Conservation (phyloP, 1,140 invertebrate species). For the Leguminivora glycinivorella region DNA sequence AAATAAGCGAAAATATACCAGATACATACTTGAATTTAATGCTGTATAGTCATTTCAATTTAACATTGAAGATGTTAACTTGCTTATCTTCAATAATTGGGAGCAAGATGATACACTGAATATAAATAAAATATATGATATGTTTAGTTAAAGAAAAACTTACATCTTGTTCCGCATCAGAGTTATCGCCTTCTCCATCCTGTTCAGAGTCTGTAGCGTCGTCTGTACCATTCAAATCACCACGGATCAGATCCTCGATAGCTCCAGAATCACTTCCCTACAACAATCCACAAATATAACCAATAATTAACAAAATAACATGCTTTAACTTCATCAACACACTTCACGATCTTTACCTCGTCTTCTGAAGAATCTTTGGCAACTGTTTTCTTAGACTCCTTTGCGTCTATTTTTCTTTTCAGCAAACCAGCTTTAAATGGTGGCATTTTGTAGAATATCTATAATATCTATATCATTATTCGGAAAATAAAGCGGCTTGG, state of each 20-base stretch:
- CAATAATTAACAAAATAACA: conserved; percentile 23
- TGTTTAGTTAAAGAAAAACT: conserved; percentile 4
- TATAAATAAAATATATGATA: too few species aligned
- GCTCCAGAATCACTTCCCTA: conserved; percentile 36
- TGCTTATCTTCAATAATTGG: too few species aligned
- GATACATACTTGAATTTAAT: not conserved
- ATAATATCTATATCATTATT: conserved; percentile 30
- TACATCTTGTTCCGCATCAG: conserved; percentile 64
- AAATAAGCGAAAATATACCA: too few species aligned
- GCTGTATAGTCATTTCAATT: not conserved
- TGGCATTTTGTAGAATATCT: conserved; percentile 54
- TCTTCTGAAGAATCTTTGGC: conserved; percentile 32
- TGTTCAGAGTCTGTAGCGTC: conserved; percentile 64
- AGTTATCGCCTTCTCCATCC: conserved; percentile 35
- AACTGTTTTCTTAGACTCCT: conserved; percentile 29
- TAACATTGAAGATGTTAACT: too few species aligned
- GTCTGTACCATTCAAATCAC: conserved; percentile 47
- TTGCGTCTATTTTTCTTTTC: conserved; percentile 54
- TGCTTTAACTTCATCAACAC: conserved; percentile 5
- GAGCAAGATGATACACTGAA: too few species aligned
- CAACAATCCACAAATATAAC: conserved; percentile 33
- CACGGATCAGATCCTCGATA: conserved; percentile 49
- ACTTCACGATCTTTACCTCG: conserved; percentile 33
- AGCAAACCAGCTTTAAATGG: conserved; percentile 61
- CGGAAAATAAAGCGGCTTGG: not conserved